phyloP scores from a whole-genome alignment of 2,113 vertebrate genomes.

The Tachuris rubrigastra region DNA sequence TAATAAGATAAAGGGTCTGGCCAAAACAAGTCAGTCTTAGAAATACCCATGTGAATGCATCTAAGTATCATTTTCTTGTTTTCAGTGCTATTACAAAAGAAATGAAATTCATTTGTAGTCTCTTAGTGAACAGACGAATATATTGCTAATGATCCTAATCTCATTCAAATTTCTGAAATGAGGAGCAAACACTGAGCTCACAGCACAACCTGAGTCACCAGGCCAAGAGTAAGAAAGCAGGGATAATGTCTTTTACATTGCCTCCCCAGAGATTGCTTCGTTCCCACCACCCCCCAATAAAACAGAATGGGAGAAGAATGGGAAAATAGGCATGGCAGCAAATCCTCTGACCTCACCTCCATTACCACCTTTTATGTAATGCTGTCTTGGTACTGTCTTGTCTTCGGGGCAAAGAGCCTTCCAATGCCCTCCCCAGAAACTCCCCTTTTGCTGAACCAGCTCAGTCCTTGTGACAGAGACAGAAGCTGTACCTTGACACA shows the following conservation, averaged over 20 bases:
- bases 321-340: neutral
- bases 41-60: slow-evolving; percentile 10
- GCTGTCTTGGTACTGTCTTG: neutral
- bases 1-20: neutral
- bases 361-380: too few relatives aligned
- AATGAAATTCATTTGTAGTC: neutral
- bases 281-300: neutral
- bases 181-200: neutral
- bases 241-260: neutral
- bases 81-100: neutral
- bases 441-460: neutral
- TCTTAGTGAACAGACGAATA: neutral
- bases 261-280: neutral
- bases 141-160: slow-evolving; percentile 26
- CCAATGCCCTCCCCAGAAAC: neutral
- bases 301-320: neutral
- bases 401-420: neutral
- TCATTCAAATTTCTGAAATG: slow-evolving; percentile 14
- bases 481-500: neutral
- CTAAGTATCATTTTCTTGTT: neutral
- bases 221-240: neutral
- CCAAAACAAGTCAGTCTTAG: neutral
- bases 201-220: neutral
- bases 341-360: neutral
- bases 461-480: neutral